Evolutionary conservation across 2,113 vertebrate species (phyloP), one percentile per base, ranked within the genome.

Genomic region (Plectropomus leopardus): DNA sequence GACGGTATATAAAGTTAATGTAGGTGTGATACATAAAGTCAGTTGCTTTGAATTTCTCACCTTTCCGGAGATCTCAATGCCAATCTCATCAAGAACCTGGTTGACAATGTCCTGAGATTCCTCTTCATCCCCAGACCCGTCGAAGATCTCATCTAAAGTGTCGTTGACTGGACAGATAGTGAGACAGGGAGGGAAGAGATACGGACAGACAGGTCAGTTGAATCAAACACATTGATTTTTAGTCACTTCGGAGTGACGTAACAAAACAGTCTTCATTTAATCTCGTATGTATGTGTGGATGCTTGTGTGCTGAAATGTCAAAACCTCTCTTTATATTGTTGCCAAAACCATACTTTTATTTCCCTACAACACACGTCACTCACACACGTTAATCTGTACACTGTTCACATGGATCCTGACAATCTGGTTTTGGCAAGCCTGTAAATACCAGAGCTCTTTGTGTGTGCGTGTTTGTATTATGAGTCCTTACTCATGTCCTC

Each of bases 91-190:
- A 80, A 99, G 95, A 77, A 99, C 97, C 94, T 99, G 97, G 89
- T 96, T 98, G 80, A 99, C 98, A 91, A 99, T 99, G 87, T 98
- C 98, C 90, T 99, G 96, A 91, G 96, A 98, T 95, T 99, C 98
- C 75, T 99, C 98, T 78, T 99, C 98, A 92, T 99, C 98, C 53
- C 96, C 98, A 42, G 98, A 99, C 59, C 94, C 98, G 78, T 97
- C 97, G 88, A 99, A 99, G 90, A 99, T 98, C 61, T 99, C 97
- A 92, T 99, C 98, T 78, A 99, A 90, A 1, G 98, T 98, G 86
- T 99, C 97, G 9, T 97, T 99, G 88, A 99, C 95, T 96, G 58
- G 57, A 88, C 64, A 30, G 55, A 82, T 1, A 44, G 19, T 32
- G 23, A 80, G 24, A 42, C 13, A 23, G 44, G n/a, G 9, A 68